Base-by-base conservation (phyloP, 2,113 vertebrate species). In the Macquaria australasica region DNA sequence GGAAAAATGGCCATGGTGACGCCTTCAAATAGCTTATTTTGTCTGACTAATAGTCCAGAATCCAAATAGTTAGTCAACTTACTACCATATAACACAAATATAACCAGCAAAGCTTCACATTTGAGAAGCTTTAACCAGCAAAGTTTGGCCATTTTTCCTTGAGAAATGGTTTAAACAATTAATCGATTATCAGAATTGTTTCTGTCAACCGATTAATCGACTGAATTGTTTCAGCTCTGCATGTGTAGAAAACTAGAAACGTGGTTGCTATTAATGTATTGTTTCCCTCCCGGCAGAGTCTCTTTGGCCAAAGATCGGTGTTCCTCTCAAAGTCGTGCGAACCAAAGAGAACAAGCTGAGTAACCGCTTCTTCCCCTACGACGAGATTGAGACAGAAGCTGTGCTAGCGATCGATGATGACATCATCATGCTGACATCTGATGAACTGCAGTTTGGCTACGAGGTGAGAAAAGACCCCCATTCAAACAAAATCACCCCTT, bases 391-490 rank as follows among this genome's bases (percentile, higher is more conserved):
- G 94, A 99, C 98, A 0, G 98, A 99, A 89, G 98, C 98, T 0
- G 98, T 99, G 45, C 91, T 99, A 66, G 98, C 98, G 6, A 99
- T 99, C 3, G 98, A 99, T 59, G 98, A 99, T 76, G 98, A 99
- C 85, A 99, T 99, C 95, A 99, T 99, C 73, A 99, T 99, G 98
- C 93, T 99, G 83, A 99, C 98, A 8, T 99, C 98, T 0, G 98
- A 99, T 62, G 98, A 99, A 88, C 96, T 99, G 82, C 98, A 99
- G 94, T 99, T 99, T 93, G 98, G 98, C 62, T 99, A 99, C 3
- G 98, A 99, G 97, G 98, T 99, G 89, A 88, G 86, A 77, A 77
- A 37, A 25, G 8, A 34, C 60, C 48, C 45, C 16, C 31, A 7
- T 6, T 20, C 1, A 7, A 21, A 53, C 14, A 63, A 66, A 31